Percentiles rank a stretch among this genome's conserved stretches.
phyloP scores from a whole-genome alignment of 2,888 invertebrate genomes.

The Lottia gigantea region DNA sequence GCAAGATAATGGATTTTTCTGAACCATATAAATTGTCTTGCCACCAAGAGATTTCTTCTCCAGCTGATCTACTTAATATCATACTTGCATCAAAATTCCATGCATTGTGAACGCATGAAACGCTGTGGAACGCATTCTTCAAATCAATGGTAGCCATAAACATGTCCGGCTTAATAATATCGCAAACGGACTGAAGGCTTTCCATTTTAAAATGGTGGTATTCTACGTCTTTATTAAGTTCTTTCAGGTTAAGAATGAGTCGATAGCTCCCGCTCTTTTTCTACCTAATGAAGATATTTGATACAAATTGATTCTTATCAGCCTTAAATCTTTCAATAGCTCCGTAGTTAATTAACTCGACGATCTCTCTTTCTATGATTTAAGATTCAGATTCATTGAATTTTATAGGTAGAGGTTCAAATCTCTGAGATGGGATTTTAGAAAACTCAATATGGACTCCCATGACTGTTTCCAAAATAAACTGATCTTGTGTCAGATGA shows the following conservation, averaged over 20 bases:
- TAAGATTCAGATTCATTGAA: not conserved
- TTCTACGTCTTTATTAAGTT: not conserved
- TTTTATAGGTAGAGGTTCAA: not conserved
- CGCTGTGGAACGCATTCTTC: not conserved
- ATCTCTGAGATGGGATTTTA: not conserved
- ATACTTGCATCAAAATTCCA: not conserved
- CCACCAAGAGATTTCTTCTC: not conserved
- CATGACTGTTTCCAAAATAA: not conserved
- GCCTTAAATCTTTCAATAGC: not conserved
- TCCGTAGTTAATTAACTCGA: not conserved
- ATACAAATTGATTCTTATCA: not conserved
- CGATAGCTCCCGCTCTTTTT: not conserved
- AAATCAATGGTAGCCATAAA: not conserved
- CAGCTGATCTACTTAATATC: not conserved
- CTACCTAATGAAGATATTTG: not conserved
- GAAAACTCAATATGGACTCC: not conserved
- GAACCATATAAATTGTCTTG: not conserved
- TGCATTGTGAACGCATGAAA: not conserved
- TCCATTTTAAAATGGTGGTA: slow-evolving; percentile 9
- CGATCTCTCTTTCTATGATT: not conserved
- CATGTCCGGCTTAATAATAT: not conserved
- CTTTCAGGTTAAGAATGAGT: slow-evolving; percentile 1
- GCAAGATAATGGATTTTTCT: not conserved
- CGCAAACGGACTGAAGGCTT: not conserved
- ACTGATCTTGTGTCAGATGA: not conserved